A percentile compares a stretch with the other conserved stretches of the same genome.
Conservation (phyloP, 1,140 invertebrate species). For the Lerema accius region DNA sequence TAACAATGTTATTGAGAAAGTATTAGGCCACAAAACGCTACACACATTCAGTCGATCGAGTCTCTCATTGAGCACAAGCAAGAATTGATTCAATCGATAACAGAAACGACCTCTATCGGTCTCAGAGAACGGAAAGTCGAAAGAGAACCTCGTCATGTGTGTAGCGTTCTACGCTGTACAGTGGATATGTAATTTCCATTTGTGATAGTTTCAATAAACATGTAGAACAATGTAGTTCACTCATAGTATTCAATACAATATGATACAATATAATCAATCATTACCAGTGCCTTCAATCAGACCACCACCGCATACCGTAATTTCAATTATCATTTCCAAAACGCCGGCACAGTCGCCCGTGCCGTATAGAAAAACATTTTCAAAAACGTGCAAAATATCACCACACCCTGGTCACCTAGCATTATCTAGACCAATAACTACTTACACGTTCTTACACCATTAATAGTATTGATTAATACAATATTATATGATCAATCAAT, state of each 20-base stretch:
- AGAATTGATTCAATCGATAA: slow-evolving; percentile 27
- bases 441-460: slow-evolving; percentile 66
- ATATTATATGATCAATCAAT: slow-evolving; percentile 58
- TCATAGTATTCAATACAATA: slow-evolving; percentile 58
- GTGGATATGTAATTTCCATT: slow-evolving; percentile 77
- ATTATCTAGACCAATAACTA: slow-evolving; percentile 79
- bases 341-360: slow-evolving; percentile 64
- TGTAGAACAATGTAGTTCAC: slow-evolving; percentile 45
- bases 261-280: slow-evolving; percentile 68
- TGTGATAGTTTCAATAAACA: slow-evolving; percentile 63
- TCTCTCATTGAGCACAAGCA: slow-evolving; percentile 60
- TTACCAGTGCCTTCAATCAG: slow-evolving; percentile 56
- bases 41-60: slow-evolving; percentile 50
- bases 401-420: slow-evolving; percentile 82
- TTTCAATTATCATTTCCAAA: slow-evolving; percentile 56
- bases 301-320: slow-evolving; percentile 56
- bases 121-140: slow-evolving; percentile 16
- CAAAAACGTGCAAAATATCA: slow-evolving; percentile 83
- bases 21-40: slow-evolving; percentile 77
- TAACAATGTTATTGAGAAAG: slow-evolving; percentile 75
- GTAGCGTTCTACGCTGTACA: slow-evolving; percentile 70
- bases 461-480: slow-evolving; percentile 71
- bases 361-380: slow-evolving; percentile 77
- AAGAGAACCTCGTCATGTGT: slow-evolving; percentile 47
- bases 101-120: slow-evolving; percentile 21